Evolutionary conservation across 1,140 invertebrate genomes (phyloP).

Genomic region (Caenorhabditis inopinata): DNA sequence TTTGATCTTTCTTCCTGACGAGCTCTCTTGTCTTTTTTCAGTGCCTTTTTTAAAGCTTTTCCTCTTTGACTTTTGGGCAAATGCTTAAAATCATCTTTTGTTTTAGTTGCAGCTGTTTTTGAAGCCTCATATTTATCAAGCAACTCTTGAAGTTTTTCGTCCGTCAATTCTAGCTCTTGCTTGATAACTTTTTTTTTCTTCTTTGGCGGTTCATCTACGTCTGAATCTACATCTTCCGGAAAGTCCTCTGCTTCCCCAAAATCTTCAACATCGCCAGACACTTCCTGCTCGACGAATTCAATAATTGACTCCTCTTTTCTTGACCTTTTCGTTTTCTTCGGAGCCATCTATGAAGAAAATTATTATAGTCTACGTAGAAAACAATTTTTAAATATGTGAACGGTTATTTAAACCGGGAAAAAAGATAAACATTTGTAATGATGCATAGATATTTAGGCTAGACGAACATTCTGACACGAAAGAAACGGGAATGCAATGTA

Average conservation of each 20-base stretch:
- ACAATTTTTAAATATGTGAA: background rate
- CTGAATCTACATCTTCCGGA: background rate
- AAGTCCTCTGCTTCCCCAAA: constrained; percentile 7
- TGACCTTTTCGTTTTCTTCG: constrained; percentile 26
- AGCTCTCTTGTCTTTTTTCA: constrained; percentile 55
- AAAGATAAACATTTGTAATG: too few relatives aligned
- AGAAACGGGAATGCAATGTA: constrained; percentile 15
- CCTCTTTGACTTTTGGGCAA: constrained; percentile 32
- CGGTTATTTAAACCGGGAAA: background rate
- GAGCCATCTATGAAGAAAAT: constrained; percentile 8
- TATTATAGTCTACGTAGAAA: too few relatives aligned
- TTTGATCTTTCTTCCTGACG: constrained; percentile 60
- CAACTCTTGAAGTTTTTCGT: constrained; percentile 17
- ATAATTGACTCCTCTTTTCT: constrained; percentile 26
- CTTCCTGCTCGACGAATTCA: constrained; percentile 15
- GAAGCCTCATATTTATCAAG: constrained; percentile 5
- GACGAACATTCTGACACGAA: too few relatives aligned
- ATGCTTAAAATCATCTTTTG: constrained; percentile 33
- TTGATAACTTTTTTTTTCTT: constrained; percentile 20
- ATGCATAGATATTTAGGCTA: too few relatives aligned
- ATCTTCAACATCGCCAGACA: constrained; percentile 7
- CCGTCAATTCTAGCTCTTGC: constrained; percentile 2
- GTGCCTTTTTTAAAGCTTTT: constrained; percentile 20
- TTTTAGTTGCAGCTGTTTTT: background rate
- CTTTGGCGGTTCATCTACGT: constrained; percentile 7